phyloP scores from a whole-genome alignment of 2,797 vertebrate genomes.

The Gymnodraco acuticeps region DNA sequence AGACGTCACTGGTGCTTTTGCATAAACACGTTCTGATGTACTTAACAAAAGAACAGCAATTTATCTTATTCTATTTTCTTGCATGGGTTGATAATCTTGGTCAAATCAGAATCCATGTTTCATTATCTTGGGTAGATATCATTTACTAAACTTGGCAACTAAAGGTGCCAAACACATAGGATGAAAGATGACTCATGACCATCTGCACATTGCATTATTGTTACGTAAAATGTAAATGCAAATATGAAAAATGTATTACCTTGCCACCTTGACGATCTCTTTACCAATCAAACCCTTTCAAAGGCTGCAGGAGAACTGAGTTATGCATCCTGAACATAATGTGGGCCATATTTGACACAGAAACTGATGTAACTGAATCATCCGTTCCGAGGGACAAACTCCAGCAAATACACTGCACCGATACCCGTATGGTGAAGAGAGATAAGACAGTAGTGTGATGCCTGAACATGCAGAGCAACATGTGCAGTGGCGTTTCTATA shows the following conservation, averaged over 20 bases:
- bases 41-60: no score
- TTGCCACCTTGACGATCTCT: no score
- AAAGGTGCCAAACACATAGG: neutral
- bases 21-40: no score
- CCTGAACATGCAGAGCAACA: neutral
- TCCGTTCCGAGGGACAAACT: slow-evolving; percentile 9
- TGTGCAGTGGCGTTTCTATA: no score
- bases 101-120: no score
- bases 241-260: neutral
- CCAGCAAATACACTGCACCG: neutral
- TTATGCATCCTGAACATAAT: neutral
- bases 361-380: neutral
- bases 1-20: no score
- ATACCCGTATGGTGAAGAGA: no score
- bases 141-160: neutral
- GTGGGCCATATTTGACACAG: no score
- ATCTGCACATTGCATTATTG: slow-evolving; percentile 3
- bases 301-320: no score
- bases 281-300: neutral
- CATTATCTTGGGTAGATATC: no score
- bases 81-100: no score
- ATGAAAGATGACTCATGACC: neutral
- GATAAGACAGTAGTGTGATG: slow-evolving; percentile 1
- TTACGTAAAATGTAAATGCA: slow-evolving; percentile 2
- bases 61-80: no score